Base-by-base conservation (phyloP, 2,888 invertebrate species). In the Vandiemenella viatica region DNA sequence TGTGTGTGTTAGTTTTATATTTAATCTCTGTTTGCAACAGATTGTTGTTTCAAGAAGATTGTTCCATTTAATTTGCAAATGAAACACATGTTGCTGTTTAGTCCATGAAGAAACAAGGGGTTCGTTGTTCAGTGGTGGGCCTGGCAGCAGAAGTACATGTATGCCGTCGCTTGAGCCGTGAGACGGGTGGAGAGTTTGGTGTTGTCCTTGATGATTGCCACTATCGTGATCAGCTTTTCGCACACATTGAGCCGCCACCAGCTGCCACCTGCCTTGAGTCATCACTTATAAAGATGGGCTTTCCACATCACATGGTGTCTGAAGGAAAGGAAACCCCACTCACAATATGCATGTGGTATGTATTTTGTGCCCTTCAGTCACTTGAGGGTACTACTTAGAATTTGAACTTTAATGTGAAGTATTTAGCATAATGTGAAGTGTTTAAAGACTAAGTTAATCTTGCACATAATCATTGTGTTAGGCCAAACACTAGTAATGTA, bases 231-330 rank as follows among this genome's bases (percentile, higher is more conserved):
- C 56, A 58, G 37, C 48, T 59, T 6, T 43, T 49, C 17, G 56
- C 55, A 19, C 59, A 60, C 43, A 55, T 64, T 13, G 61, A 63
- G 42, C 65, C 65, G 65, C 15, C 63, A 67, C 75, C 84, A 16
- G 83, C 87, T 48, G 83, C 88, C 16, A 75, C 78, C 47, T 66
- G 75, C 55, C 65, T 80, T 51, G 82, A 84, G 55, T 78, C 83
- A n/a, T 80, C 82, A 10, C 74, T 92, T 3, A 87, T 92, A 26
- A 88, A 91, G 74, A 96, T 96, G 93, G 96, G 95, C 42, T 96
- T 96, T 67, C 95, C 95, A 5, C 90, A 91, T 70, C 79, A 81
- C 56, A 63, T 70, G 60, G 64, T 72, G 46, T 74, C 74, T 5
- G 76, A 75, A 58, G 72, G 74, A 58, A 70, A 71, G 59, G 80